Percentiles rank a stretch among this genome's conserved stretches.
Conservation (phyloP, 2,888 invertebrate genomes). For the Meghimatium bilineatum region DNA sequence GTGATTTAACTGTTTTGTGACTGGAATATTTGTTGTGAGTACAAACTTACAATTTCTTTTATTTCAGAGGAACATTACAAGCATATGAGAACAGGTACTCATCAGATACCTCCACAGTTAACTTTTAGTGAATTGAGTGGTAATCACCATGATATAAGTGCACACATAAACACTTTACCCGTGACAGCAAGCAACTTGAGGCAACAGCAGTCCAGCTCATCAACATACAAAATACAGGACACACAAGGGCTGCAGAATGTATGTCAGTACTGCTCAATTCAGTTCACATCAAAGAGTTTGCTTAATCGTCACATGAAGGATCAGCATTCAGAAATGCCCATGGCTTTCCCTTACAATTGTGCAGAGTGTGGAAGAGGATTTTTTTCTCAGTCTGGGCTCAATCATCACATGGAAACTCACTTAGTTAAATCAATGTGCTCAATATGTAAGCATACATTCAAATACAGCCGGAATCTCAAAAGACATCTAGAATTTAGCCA, state of each 20-base stretch:
- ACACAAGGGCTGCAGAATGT: not conserved
- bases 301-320: constrained; percentile 43
- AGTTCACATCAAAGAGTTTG: constrained; percentile 19
- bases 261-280: constrained; percentile 24
- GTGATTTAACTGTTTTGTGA: no score
- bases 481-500: constrained; percentile 44
- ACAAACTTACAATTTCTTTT: constrained; percentile 29
- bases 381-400: constrained; percentile 41
- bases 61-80: constrained; percentile 33
- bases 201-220: not conserved
- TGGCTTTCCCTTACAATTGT: constrained; percentile 40
- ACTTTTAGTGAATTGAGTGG: constrained; percentile 7
- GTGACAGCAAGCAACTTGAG: not conserved
- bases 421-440: constrained; percentile 26
- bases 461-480: constrained; percentile 46
- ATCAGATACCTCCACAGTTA: constrained; percentile 18
- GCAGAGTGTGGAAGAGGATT: constrained; percentile 45
- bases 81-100: constrained; percentile 20
- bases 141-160: not conserved
- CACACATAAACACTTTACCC: not conserved
- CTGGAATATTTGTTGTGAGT: not conserved
- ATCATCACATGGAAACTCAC: constrained; percentile 46
- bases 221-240: not conserved
- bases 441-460: constrained; percentile 38
- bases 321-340: constrained; percentile 14